Evolutionary conservation across 2,113 vertebrate species (phyloP).

Genomic region (Pithys albifrons): DNA sequence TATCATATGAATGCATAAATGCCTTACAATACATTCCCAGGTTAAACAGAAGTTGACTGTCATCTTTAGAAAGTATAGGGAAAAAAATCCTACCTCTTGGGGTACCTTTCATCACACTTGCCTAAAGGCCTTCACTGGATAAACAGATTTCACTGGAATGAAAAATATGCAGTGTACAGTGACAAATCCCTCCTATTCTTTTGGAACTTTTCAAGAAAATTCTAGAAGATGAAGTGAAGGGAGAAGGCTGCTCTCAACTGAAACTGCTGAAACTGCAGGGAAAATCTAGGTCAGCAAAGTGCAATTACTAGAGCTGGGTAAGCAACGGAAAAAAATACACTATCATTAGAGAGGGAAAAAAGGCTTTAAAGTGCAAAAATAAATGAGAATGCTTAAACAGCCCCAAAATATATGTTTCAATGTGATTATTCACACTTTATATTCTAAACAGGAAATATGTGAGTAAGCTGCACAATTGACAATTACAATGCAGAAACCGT

Average conservation of each 20-base stretch:
- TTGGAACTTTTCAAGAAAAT: neutral
- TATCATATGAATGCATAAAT: neutral
- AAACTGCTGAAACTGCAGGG: neutral
- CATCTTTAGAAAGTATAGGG: neutral
- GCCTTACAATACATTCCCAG: neutral
- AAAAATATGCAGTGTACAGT: neutral
- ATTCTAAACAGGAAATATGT: neutral
- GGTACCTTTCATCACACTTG: neutral
- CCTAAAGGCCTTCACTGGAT: neutral
- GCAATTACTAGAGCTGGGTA: neutral
- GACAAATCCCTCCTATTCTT: neutral
- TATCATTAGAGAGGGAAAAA: neutral
- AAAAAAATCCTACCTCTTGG: neutral
- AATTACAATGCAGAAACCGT: neutral
- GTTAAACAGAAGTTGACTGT: neutral
- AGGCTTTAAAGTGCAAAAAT: neutral
- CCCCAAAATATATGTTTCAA: neutral
- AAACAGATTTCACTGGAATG: neutral
- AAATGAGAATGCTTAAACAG: neutral
- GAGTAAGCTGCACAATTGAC: neutral
- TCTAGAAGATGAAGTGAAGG: neutral
- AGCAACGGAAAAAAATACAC: neutral
- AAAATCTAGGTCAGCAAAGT: slow-evolving; percentile 32
- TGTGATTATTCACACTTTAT: neutral
- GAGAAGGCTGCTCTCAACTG: neutral